These are phyloP conservation scores for Scophthalmus maximus DNA, from an alignment of 2,113 vertebrate species.

Conservation along the genomic window DNA sequence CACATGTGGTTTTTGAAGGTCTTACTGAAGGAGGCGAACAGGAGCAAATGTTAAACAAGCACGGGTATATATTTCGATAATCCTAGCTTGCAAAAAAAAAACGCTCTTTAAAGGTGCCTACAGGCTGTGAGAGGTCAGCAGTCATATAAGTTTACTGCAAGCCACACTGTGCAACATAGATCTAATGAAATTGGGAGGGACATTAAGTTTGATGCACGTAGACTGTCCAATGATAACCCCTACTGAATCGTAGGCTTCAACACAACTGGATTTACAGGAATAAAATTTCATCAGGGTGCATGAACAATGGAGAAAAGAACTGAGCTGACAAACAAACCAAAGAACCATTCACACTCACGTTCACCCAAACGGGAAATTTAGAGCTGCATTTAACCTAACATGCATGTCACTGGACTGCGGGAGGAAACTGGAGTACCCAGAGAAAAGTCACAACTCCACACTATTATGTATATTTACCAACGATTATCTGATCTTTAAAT, in stretches of 20 bases:
- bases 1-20: conserved; percentile 48
- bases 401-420: too few relatives aligned
- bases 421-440: not conserved
- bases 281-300: not conserved
- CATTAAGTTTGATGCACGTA: not conserved
- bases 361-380: too few relatives aligned
- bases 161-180: not conserved
- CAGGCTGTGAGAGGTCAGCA: not conserved
- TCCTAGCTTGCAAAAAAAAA: not conserved
- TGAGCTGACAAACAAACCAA: not conserved
- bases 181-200: not conserved
- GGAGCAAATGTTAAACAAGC: not conserved
- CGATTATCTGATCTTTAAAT: not conserved
- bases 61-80: not conserved
- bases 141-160: not conserved
- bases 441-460: not conserved
- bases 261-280: not conserved
- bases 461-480: not conserved
- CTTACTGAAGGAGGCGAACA: conserved; percentile 30
- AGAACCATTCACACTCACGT: too few relatives aligned
- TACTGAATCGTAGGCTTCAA: not conserved
- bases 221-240: not conserved
- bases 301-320: not conserved
- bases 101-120: not conserved
- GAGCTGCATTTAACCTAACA: too few relatives aligned